Base-by-base conservation (phyloP, 2,113 vertebrate genomes). In the Larimichthys crocea region DNA sequence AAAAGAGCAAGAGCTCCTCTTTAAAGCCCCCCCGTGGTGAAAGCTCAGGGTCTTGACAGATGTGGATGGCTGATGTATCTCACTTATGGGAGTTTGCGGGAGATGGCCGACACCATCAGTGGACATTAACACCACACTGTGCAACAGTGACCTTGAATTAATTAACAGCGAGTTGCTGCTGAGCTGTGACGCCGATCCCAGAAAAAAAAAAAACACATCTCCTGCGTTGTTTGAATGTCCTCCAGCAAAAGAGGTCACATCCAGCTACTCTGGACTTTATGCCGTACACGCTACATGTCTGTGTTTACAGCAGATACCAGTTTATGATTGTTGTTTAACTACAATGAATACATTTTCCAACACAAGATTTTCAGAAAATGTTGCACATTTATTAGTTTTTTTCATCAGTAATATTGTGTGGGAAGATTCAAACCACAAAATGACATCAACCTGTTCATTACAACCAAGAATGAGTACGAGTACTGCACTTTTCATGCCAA, bases 111-210 rank as follows among this genome's bases (percentile, higher is more conserved):
- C 76, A 67, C 60, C 44, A 26, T 63, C 16, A 20, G 57, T 40
- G 22, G 59, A 68, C 24, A 56, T 56, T 35, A 62, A 76, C 2
- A 1, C 8, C 75, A 76, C 35, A 60, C 66, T 85, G 79, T 50
- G 67, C 46, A 42, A 63, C 14, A 11, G 59, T 67, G 78, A 86
- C 68, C 70, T 62, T 77, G 48, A 86, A 82, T 67, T 75, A 22
- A 82, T 62, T 48, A 73, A 55, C 53, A 63, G 26, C 0, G 15
- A 22, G 31, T 48, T 63, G 49, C 61, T 82, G 68, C 77, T 46
- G 69, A 74, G 75, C 64, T 0, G 10, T 74, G 48, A 61, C 15
- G 24, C 49, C 4, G 50, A 65, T 52, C 24, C 63, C 16, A 73
- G 14, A 53, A 69, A 56, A 7, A 35, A 11, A 73, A 83, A 71